These are phyloP conservation scores for Ambastaia sidthimunki DNA, from an alignment of 2,797 vertebrate genomes.

Conservation along the genomic window DNA sequence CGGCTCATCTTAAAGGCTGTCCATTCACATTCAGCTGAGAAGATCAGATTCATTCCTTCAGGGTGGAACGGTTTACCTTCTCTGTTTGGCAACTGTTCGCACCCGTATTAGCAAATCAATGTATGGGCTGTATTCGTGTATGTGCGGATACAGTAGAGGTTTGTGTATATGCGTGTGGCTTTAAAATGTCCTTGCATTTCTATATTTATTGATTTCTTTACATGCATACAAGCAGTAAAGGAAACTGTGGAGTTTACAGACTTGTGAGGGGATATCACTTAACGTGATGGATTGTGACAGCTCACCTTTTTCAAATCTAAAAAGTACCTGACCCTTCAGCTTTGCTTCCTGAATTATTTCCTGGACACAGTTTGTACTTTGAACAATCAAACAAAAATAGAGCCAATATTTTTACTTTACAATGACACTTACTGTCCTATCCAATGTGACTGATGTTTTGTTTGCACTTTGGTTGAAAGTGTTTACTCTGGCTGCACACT, in stretches of 20 bases:
- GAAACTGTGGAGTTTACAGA: background rate
- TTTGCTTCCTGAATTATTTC: background rate
- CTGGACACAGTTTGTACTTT: background rate
- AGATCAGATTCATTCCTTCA: background rate
- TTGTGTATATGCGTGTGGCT: conserved; percentile 1
- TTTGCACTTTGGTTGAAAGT: background rate
- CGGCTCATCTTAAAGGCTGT: conserved; percentile 15
- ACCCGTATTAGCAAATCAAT: conserved; percentile 9
- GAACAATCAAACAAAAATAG: background rate
- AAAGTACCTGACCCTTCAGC: background rate
- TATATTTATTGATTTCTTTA: background rate
- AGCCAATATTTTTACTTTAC: background rate
- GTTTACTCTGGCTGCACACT: background rate
- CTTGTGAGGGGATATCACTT: background rate
- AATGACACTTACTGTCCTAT: background rate
- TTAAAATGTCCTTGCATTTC: conserved; percentile 1
- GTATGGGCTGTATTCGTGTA: conserved; percentile 1
- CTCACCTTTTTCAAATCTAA: background rate
- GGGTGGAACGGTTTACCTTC: background rate
- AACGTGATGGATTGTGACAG: background rate
- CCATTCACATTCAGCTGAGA: conserved; percentile 18
- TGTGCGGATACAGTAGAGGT: background rate
- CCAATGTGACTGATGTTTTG: background rate
- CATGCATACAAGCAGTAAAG: background rate
- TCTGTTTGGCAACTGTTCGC: conserved; percentile 7